Conservation (phyloP, 2,797 vertebrate species). For the Rhodeus uyekii region DNA sequence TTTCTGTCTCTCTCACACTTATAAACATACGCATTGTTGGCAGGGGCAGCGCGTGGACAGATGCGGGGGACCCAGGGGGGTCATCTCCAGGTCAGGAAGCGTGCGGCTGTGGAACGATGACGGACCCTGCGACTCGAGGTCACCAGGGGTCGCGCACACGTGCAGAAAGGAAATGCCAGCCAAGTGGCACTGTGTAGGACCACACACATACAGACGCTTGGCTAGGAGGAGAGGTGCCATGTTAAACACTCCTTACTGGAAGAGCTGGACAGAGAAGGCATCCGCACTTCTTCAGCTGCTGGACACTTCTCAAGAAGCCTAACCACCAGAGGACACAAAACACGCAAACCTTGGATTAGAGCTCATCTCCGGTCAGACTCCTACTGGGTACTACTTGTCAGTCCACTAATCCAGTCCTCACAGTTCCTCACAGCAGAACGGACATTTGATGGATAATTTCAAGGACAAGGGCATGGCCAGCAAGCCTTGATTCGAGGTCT, state of each 20-base stretch:
- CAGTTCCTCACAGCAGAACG: constrained; percentile 28
- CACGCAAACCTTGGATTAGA: constrained; percentile 39
- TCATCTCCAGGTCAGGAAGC: constrained; percentile 29
- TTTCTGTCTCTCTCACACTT: constrained; percentile 40
- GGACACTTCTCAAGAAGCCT: constrained; percentile 39
- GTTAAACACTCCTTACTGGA: constrained; percentile 51
- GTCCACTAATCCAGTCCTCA: constrained; percentile 37
- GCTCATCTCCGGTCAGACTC: constrained; percentile 41
- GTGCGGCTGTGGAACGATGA: constrained; percentile 26
- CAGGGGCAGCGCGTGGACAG: constrained; percentile 32
- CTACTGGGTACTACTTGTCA: constrained; percentile 42
- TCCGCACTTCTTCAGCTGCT: constrained; percentile 40
- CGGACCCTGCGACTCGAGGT: constrained; percentile 33
- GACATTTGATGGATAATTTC: constrained; percentile 33
- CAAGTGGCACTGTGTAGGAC: constrained; percentile 50
- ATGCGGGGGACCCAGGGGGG: constrained; percentile 31
- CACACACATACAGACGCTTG: constrained; percentile 42
- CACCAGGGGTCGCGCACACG: constrained; percentile 22
- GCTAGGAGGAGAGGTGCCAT: constrained; percentile 41
- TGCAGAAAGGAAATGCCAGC: constrained; percentile 51
- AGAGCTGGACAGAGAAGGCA: constrained; percentile 42
- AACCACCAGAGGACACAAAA: constrained; percentile 22
- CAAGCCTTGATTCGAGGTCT: constrained; percentile 40
- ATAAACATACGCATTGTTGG: constrained; percentile 36
- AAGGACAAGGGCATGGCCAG: constrained; percentile 21